Conservation (phyloP, 2,113 vertebrate genomes). For the Morone saxatilis region DNA sequence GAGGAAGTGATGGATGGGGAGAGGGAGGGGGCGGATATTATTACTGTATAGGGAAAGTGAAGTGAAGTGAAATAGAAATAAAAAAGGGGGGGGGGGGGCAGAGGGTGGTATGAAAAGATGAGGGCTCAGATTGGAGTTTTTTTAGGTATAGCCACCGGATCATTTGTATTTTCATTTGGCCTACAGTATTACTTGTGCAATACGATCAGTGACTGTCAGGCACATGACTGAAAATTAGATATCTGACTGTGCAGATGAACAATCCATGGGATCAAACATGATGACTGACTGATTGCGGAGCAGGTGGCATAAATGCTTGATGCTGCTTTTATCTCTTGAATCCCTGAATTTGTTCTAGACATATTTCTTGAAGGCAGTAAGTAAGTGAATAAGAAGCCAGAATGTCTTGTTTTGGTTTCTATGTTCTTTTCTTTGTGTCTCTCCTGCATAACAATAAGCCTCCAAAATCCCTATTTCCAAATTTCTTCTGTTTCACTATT, state of each 20-base stretch:
- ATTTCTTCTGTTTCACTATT: not conserved
- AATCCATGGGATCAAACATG: not conserved
- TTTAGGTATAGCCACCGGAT: not conserved
- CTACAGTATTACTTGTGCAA: not conserved
- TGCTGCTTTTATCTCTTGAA: no score
- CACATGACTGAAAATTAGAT: not conserved
- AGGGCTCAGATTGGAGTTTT: not conserved
- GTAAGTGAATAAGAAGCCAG: not conserved
- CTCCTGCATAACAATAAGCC: not conserved
- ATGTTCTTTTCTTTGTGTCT: not conserved
- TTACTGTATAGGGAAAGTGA: not conserved
- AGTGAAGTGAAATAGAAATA: slow-evolving; percentile 2
- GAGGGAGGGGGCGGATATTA: not conserved
- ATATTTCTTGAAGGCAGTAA: no score
- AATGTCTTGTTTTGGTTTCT: not conserved
- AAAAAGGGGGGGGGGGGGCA: not conserved
- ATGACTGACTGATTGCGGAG: not conserved
- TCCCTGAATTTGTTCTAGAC: no score
- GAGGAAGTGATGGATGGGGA: slow-evolving; percentile 27
- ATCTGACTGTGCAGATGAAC: not conserved
- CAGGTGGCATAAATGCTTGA: no score
- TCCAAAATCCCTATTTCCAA: not conserved
- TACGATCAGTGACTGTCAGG: not conserved
- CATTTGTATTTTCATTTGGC: not conserved
- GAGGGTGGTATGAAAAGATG: not conserved